phyloP scores from a whole-genome alignment of 2,113 vertebrate genomes.

The Pterocles gutturalis region DNA sequence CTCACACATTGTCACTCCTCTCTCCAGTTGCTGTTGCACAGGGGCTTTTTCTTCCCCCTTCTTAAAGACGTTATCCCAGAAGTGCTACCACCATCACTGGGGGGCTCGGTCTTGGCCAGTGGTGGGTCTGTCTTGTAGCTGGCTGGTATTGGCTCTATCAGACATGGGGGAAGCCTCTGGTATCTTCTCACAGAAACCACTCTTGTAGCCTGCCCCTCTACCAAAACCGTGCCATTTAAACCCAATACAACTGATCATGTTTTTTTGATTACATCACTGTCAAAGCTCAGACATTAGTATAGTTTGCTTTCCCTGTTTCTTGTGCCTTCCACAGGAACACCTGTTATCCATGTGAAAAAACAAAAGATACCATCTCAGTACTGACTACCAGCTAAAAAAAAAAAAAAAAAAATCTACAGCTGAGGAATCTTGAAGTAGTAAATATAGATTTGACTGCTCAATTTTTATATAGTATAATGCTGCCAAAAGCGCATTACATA shows the following conservation, averaged over 20 bases:
- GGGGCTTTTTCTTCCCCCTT: background rate
- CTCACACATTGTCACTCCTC: background rate
- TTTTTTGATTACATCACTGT: background rate
- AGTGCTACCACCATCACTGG: rapidly evolving
- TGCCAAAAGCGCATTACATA: background rate
- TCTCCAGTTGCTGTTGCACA: background rate
- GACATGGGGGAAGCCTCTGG: background rate
- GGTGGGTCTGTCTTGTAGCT: rapidly evolving
- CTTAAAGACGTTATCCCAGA: background rate
- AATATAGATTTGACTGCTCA: background rate
- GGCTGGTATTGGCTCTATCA: rapidly evolving
- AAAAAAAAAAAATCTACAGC: background rate
- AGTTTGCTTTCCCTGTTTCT: background rate
- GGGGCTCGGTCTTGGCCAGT: background rate
- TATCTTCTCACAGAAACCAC: background rate
- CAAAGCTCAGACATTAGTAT: background rate
- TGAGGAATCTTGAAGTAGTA: background rate
- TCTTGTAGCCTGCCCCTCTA: background rate
- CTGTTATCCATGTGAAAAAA: background rate
- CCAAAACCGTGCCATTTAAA: background rate
- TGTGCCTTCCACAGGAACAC: background rate
- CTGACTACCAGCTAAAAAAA: background rate
- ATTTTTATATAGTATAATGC: background rate
- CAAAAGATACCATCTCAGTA: background rate
- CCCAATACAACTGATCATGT: background rate